Conservation (phyloP, 2,888 invertebrate species). For the Caenorhabditis wallacei region DNA sequence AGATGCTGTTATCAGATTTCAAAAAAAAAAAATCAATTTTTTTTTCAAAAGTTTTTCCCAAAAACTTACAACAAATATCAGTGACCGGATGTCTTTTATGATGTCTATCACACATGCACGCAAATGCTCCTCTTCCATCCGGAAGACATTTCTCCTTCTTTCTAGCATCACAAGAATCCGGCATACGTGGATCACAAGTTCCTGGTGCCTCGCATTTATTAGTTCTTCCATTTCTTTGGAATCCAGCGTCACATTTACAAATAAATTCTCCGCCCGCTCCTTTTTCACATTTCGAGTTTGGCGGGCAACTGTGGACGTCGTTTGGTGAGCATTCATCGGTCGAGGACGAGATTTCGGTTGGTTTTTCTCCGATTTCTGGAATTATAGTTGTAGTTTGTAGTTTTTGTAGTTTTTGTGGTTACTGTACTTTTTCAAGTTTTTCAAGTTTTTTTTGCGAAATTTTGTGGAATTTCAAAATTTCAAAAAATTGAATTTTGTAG, state of each 20-base stretch:
- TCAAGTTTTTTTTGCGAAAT: too few species aligned
- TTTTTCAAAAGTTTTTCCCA: neutral
- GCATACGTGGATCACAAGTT: constrained; percentile 77
- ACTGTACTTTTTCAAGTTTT: too few species aligned
- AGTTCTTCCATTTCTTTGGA: constrained; percentile 72
- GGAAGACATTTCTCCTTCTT: constrained; percentile 74
- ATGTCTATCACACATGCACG: constrained; percentile 78
- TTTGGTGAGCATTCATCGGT: constrained; percentile 72
- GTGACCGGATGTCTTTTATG: constrained; percentile 78
- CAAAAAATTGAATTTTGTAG: too few species aligned
- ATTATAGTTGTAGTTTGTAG: neutral
- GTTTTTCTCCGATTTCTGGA: constrained; percentile 66
- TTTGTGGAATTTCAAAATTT: too few species aligned
- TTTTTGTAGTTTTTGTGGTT: neutral
- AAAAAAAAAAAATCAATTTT: too few species aligned
- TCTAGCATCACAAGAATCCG: constrained; percentile 77
- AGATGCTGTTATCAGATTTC: too few species aligned
- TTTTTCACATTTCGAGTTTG: constrained; percentile 71
- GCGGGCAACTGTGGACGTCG: constrained; percentile 61
- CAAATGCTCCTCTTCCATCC: constrained; percentile 69
- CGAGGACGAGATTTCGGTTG: constrained; percentile 41
- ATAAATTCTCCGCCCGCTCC: constrained; percentile 73
- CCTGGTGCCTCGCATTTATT: constrained; percentile 77
- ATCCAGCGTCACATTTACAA: constrained; percentile 75
- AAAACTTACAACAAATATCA: constrained; percentile 75